Conservation (phyloP, 2,113 vertebrate species). For the Pogona vitticeps region DNA sequence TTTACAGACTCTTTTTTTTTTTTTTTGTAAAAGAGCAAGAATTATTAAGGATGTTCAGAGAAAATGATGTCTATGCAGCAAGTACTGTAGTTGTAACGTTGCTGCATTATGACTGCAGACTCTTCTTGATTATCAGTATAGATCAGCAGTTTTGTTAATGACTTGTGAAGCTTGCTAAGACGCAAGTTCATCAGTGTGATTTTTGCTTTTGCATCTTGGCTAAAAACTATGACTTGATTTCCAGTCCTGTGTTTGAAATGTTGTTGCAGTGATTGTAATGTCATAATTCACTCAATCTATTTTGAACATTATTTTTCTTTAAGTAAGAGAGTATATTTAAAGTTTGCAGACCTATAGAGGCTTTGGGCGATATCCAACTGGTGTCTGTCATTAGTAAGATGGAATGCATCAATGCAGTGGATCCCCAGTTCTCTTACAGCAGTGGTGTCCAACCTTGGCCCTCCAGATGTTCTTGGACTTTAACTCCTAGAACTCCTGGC, state of each 20-base stretch:
- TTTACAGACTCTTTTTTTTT: background rate
- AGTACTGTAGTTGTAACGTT: background rate
- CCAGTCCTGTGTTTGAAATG: background rate
- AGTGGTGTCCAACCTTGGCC: too few species aligned
- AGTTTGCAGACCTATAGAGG: background rate
- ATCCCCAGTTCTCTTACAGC: background rate
- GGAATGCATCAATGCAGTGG: background rate
- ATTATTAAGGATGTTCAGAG: background rate
- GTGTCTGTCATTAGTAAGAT: background rate
- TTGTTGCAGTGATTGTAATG: background rate
- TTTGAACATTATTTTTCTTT: background rate
- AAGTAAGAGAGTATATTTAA: background rate
- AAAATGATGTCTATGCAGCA: background rate
- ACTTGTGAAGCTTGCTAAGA: background rate
- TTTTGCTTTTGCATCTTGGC: background rate
- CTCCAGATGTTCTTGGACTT: too few species aligned
- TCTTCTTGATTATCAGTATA: background rate
- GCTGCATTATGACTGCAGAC: background rate
- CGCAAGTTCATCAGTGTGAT: background rate
- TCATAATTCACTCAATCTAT: too few species aligned
- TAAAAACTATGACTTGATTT: background rate
- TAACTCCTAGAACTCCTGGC: background rate
- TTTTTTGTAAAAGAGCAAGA: background rate
- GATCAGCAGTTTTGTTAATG: conserved; percentile 1
- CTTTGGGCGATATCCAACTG: background rate